Evolutionary conservation across 1,140 invertebrate genomes (phyloP).

Genomic region (Homarus americanus): DNA sequence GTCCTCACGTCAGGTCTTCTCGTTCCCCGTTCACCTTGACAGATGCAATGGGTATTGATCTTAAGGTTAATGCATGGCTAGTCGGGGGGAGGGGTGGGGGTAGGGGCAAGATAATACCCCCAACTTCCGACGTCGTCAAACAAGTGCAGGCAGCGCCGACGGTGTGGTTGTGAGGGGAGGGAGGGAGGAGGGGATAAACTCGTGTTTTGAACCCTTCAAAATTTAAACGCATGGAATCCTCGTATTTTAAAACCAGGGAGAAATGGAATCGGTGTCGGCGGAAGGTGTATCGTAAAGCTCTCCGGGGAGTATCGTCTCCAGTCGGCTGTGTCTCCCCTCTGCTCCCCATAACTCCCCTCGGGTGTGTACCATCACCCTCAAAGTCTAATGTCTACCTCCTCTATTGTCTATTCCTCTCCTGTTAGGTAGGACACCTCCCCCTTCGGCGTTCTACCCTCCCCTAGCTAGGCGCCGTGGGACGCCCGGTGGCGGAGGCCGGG

Average conservation of each 20-base stretch:
- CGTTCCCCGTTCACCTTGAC: constrained; percentile 46
- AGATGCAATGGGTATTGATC: constrained; percentile 59
- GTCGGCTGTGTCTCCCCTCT: background rate
- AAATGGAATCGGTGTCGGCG: background rate
- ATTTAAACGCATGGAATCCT: background rate
- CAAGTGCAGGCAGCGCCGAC: constrained; percentile 10
- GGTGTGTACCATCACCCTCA: too few relatives aligned
- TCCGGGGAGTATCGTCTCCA: background rate
- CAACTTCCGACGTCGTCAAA: constrained; percentile 28
- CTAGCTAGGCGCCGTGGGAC: background rate
- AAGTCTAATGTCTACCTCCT: too few relatives aligned
- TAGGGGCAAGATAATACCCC: constrained; percentile 37
- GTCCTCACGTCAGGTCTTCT: constrained; percentile 10
- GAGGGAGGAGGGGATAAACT: background rate
- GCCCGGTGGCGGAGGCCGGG: background rate
- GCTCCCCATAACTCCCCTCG: background rate
- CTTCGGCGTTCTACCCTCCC: background rate
- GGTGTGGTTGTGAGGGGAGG: background rate
- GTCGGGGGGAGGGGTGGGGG: constrained; percentile 14
- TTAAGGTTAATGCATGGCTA: constrained; percentile 55
- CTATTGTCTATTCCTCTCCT: too few relatives aligned
- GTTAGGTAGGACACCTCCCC: background rate
- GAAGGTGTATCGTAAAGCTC: background rate
- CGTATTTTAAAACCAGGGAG: background rate
- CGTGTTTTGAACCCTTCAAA: background rate